These are phyloP conservation scores for Loxodonta africana DNA, from an alignment of 2,113 vertebrate genomes.

Conservation along the genomic window DNA sequence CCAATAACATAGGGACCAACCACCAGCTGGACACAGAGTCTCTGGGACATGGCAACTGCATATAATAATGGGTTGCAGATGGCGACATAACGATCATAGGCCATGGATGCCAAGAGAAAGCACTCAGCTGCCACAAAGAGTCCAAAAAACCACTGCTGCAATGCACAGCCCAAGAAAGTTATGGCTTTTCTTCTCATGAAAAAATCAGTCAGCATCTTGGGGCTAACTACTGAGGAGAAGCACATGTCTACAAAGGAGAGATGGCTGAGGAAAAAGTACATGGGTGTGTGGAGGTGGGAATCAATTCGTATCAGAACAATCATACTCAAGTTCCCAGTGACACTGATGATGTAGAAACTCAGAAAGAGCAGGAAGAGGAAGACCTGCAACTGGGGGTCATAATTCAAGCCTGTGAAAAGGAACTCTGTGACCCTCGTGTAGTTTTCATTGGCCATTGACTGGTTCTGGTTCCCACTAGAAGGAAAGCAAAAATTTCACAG, in stretches of 20 bases:
- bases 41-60: slow-evolving; percentile 45
- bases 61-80: slow-evolving; percentile 65
- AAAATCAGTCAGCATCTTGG: slow-evolving; percentile 59
- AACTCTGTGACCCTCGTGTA: neutral
- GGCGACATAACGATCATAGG: slow-evolving; percentile 30
- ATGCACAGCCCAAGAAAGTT: slow-evolving; percentile 61
- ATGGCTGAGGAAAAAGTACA: slow-evolving; percentile 75
- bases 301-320: neutral
- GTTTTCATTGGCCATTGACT: neutral
- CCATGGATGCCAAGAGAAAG: slow-evolving; percentile 61
- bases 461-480: neutral
- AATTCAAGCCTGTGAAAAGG: slow-evolving; percentile 61
- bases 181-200: slow-evolving; percentile 33
- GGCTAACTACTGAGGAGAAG: slow-evolving; percentile 40
- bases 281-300: slow-evolving; percentile 29
- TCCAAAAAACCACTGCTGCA: slow-evolving; percentile 66
- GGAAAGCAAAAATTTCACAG: neutral
- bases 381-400: neutral
- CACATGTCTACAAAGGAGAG: slow-evolving; percentile 63
- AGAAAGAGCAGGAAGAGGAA: slow-evolving; percentile 61
- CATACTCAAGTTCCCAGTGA: slow-evolving; percentile 59
- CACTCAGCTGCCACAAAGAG: slow-evolving; percentile 58
- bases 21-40: slow-evolving; percentile 59
- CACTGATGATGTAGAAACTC: slow-evolving; percentile 12
- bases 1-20: slow-evolving; percentile 20